Evolutionary conservation across 2,888 invertebrate genomes (phyloP).

Genomic region (Molorchus minor): DNA sequence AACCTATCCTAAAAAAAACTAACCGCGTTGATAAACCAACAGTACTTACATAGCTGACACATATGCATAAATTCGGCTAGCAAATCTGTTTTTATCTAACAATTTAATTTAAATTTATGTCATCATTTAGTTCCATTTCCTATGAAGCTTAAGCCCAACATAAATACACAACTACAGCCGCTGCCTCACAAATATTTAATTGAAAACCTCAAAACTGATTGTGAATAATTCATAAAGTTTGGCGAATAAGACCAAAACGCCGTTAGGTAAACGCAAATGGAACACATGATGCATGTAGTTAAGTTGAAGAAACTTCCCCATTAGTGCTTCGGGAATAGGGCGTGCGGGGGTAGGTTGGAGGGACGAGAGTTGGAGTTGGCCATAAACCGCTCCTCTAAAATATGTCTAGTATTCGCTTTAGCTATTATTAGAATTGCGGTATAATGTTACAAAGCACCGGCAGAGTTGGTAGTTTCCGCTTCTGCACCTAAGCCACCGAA

Average conservation of each 20-base stretch:
- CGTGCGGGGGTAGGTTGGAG: not conserved
- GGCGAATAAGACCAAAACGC: constrained; percentile 31
- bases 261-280: constrained; percentile 22
- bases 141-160: constrained; percentile 21
- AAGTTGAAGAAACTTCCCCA: constrained; percentile 34
- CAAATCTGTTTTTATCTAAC: constrained; percentile 6
- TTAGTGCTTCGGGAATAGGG: constrained; percentile 21
- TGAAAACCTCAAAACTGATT: constrained; percentile 36
- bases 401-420: constrained; percentile 48
- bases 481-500: constrained; percentile 47
- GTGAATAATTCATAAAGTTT: constrained; percentile 38
- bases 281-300: constrained; percentile 10
- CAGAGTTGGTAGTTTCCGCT: constrained; percentile 49
- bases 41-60: too few relatives aligned
- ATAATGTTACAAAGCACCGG: constrained; percentile 48
- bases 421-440: constrained; percentile 52
- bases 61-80: too few relatives aligned
- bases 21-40: too few relatives aligned
- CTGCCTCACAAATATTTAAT: constrained; percentile 38
- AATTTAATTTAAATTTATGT: constrained; percentile 24
- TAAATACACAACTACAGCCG: constrained; percentile 16
- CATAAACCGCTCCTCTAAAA: constrained; percentile 45
- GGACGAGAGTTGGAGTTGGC: constrained; percentile 24
- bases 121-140: constrained; percentile 24
- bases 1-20: too few relatives aligned